Evolutionary conservation across 92 coral and sea anemone genomes (phyloP).

Genomic region (Umimayanthus kanabou): DNA sequence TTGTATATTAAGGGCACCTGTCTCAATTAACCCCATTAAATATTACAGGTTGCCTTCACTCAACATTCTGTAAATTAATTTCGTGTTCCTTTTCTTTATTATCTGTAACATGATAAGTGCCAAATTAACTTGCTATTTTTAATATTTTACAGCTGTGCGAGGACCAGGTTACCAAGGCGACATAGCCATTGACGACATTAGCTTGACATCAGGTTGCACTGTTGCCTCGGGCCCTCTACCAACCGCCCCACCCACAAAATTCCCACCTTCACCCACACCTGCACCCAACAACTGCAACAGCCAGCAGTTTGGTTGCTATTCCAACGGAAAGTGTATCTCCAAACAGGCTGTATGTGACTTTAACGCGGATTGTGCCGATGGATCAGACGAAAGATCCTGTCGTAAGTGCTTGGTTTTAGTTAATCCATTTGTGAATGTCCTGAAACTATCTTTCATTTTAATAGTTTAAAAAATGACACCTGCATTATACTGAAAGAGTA

Average conservation of each 20-base stretch:
- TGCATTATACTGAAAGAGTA: not conserved
- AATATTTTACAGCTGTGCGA: slow-evolving; percentile 63
- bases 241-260: slow-evolving; percentile 64
- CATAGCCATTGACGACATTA: slow-evolving; percentile 94
- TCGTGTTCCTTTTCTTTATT: too few relatives aligned
- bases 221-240: slow-evolving; percentile 67
- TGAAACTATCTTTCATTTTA: not conserved
- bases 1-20: too few relatives aligned
- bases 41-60: too few relatives aligned
- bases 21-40: too few relatives aligned
- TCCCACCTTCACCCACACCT: slow-evolving; percentile 82
- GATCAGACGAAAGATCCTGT: slow-evolving; percentile 92
- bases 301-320: slow-evolving; percentile 83
- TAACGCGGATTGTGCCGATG: slow-evolving; percentile 82
- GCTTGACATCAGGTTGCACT: slow-evolving; percentile 71
- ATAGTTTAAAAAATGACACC: not conserved
- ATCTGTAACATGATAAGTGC: too few relatives aligned
- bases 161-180: slow-evolving; percentile 87
- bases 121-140: not conserved
- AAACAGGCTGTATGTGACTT: slow-evolving; percentile 81
- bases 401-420: slow-evolving; percentile 70
- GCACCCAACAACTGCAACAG: slow-evolving; percentile 81
- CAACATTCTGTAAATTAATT: too few relatives aligned
- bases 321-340: slow-evolving; percentile 73
- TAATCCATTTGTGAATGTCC: not conserved